These are phyloP conservation scores for Dysidea cf. avara DNA, from an alignment of 37 sponge, comb jelly and placozoan genomes.

Conservation along the genomic window DNA sequence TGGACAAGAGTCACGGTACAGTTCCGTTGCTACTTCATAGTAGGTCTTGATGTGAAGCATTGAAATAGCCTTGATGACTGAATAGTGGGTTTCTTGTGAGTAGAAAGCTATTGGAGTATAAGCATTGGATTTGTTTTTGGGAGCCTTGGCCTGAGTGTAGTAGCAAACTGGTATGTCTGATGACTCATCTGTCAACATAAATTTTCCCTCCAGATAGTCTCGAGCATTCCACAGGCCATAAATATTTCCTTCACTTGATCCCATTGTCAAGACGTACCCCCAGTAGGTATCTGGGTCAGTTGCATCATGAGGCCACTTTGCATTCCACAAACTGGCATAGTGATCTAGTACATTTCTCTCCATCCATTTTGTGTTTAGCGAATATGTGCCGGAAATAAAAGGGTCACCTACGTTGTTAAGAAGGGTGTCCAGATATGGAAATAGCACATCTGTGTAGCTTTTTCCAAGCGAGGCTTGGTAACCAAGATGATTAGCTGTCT, in stretches of 20 bases:
- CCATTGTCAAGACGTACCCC: constrained; percentile 31
- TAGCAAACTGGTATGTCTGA: neutral
- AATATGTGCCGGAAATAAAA: neutral
- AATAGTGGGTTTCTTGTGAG: constrained; percentile 25
- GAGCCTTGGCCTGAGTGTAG: constrained; percentile 4
- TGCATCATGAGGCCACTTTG: constrained; percentile 19
- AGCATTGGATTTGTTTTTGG: neutral
- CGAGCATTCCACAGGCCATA: constrained; percentile 34
- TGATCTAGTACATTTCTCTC: constrained; percentile 33
- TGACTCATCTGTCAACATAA: constrained; percentile 4
- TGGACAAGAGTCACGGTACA: constrained; percentile 11
- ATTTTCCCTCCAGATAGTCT: constrained; percentile 29
- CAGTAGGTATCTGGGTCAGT: constrained; percentile 21
- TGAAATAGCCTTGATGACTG: neutral
- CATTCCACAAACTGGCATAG: constrained; percentile 34
- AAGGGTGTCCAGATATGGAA: neutral
- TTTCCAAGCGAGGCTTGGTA: neutral
- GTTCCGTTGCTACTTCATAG: constrained; percentile 8
- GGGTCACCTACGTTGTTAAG: constrained; percentile 26
- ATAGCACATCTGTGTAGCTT: neutral
- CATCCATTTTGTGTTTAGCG: constrained; percentile 16
- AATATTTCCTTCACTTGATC: constrained; percentile 20
- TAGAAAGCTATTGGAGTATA: constrained; percentile 20
- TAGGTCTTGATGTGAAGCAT: constrained; percentile 1
- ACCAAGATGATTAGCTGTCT: neutral